A percentile compares a stretch with the other conserved stretches of the same genome.
These are phyloP conservation scores for Auanema sp. DNA, from an alignment of 2,888 invertebrate species.

Conservation along the genomic window DNA sequence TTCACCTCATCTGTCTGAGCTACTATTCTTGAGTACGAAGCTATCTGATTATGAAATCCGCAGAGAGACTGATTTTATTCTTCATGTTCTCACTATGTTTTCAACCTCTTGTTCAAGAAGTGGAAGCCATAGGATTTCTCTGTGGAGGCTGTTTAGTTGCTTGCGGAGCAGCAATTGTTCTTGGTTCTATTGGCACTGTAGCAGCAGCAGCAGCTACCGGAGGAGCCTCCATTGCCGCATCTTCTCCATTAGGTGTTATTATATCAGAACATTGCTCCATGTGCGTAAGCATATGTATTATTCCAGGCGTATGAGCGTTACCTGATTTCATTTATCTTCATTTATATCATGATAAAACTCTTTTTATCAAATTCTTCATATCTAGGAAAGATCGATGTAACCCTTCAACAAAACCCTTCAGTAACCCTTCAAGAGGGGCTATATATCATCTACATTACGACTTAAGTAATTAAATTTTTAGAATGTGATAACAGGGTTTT, in stretches of 20 bases:
- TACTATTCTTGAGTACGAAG: no score
- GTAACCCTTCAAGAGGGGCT: no score
- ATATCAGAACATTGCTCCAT: constrained; percentile 8
- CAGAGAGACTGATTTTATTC: background rate
- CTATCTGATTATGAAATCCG: background rate
- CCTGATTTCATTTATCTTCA: no score
- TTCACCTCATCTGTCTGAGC: no score
- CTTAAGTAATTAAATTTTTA: no score
- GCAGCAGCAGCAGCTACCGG: constrained; percentile 2
- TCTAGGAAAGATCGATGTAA: no score
- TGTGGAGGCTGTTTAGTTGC: constrained; percentile 2
- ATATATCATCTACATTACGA: no score
- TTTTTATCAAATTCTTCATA: no score
- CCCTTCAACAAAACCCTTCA: no score
- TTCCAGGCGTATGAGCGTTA: background rate
- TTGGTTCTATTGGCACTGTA: background rate
- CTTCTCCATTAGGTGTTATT: constrained; percentile 3
- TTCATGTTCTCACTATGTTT: background rate
- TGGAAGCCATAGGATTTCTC: background rate
- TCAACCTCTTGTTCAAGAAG: background rate
- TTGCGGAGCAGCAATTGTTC: background rate
- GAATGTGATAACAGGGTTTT: no score
- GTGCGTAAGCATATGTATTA: constrained; percentile 6
- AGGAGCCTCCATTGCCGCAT: background rate
- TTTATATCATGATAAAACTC: no score